These are phyloP conservation scores for Phania funesta DNA, from an alignment of 2,888 invertebrate species.

Conservation along the genomic window DNA sequence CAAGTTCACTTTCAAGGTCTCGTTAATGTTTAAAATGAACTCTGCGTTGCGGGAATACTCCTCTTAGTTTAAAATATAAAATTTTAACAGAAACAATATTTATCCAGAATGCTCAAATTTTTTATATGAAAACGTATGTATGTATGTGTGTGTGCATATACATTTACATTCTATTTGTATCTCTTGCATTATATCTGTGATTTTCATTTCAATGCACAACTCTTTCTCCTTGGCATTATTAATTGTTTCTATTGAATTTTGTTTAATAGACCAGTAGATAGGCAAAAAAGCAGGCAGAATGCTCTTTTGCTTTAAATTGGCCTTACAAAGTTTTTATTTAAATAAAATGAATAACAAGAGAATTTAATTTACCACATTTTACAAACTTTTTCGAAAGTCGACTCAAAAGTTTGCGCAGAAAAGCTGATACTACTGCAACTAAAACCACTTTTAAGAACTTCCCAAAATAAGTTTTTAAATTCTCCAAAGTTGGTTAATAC, in stretches of 20 bases:
- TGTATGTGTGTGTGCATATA: too few relatives aligned
- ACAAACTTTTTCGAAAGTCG: too few relatives aligned
- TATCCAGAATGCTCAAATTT: constrained; percentile 15
- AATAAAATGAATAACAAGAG: neutral
- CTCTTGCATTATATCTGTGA: too few relatives aligned
- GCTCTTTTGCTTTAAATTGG: neutral
- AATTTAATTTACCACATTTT: too few relatives aligned
- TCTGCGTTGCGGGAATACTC: neutral
- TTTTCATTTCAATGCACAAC: constrained; percentile 5
- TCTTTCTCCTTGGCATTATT: constrained; percentile 32
- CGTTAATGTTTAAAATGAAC: constrained; percentile 12
- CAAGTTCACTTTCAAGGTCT: constrained; percentile 56
- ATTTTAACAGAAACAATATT: neutral
- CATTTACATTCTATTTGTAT: neutral
- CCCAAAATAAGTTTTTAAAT: too few relatives aligned
- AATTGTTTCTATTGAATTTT: constrained; percentile 41
- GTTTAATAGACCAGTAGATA: constrained; percentile 23
- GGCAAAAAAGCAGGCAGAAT: constrained; percentile 19
- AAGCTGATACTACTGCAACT: too few relatives aligned
- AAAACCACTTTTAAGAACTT: too few relatives aligned
- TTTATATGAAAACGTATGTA: neutral
- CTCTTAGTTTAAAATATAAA: constrained; percentile 5
- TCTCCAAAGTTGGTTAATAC: too few relatives aligned
- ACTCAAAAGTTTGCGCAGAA: too few relatives aligned
- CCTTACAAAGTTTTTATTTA: neutral